A percentile compares a stretch with the other conserved stretches of the same genome.
These are phyloP conservation scores for Sparidentex hasta DNA, from an alignment of 2,797 vertebrate genomes.

Conservation along the genomic window DNA sequence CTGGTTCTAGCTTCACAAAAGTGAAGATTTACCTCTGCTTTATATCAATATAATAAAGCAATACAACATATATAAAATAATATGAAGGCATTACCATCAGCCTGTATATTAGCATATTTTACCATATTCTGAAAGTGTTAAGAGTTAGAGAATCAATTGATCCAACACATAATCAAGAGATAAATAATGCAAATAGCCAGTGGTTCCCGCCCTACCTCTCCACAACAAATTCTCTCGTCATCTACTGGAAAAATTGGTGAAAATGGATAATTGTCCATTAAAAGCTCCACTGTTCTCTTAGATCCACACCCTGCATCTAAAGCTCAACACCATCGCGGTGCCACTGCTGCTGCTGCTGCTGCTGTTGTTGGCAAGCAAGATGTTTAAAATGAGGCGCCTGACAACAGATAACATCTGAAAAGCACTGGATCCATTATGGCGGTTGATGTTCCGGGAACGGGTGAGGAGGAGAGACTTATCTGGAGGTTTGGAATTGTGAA, in stretches of 20 bases:
- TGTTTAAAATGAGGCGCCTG: conserved; percentile 70
- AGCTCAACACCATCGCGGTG: conserved; percentile 13
- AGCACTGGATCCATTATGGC: conserved; percentile 71
- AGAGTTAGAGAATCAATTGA: neutral
- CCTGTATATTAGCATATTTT: neutral
- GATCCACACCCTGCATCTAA: conserved; percentile 28
- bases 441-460: conserved; percentile 68
- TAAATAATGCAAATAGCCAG: neutral
- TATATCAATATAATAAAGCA: too few relatives aligned
- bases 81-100: too few relatives aligned
- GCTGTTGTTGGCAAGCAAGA: conserved; percentile 46
- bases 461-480: conserved; percentile 44
- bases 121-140: neutral
- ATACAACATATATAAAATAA: too few relatives aligned
- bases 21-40: neutral
- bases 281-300: conserved; percentile 11
- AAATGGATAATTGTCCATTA: conserved; percentile 47
- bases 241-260: conserved; percentile 23
- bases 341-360: neutral
- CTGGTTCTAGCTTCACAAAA: too few relatives aligned
- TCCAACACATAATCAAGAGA: neutral
- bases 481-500: conserved; percentile 44
- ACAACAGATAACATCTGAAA: conserved; percentile 76
- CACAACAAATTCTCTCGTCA: conserved; percentile 2
- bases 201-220: neutral